Evolutionary conservation across 2,113 vertebrate species (phyloP), one percentile per base, ranked within the genome.

Genomic region (Oreochromis spilurus): DNA sequence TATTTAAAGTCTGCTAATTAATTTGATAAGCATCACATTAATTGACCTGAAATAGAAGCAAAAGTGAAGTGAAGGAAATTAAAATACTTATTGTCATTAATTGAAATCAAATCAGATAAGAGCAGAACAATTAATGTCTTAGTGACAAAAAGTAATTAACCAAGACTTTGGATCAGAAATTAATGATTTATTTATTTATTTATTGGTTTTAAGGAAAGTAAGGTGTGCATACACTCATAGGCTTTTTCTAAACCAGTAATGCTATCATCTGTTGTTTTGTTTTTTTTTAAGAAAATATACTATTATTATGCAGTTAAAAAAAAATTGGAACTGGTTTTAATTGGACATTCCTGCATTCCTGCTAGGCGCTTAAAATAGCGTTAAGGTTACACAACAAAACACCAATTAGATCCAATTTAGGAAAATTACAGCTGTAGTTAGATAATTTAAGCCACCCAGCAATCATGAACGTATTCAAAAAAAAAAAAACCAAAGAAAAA

Each of bases 21-120:
- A 91, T 93, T 86, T 82, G 93, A 95, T 96, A 94, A 92, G 88
- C 83, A 93, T 91, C 85, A 87, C 79, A 93, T 92, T 87, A 95
- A 95, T 87, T 93, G 84, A 78, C 89, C 88, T 86, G 43, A 85
- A 90, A 94, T 86, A 86, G 88, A 89, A 85, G 81, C 79, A 82
- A 87, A 93, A 90, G 45, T 86, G 19, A 86, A 84, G 52, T 58
- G 78, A 82, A 88, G 77, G 83, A 91, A 95, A 94, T 94, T 83
- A 93, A 93, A 92, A 62, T 26, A 40, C 31, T 77, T 26, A 29
- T 36, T 36, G 31, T 75, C 79, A 60, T 53, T 48, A 52, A 81
- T 75, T 82, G 43, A 52, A 50, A 88, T 72, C 53, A 52, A 34
- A 77, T 77, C 26, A 77, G 72, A 77, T 77, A 31, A 50, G 16